A percentile compares a stretch with the other conserved stretches of the same genome.
These are phyloP conservation scores for Euproctis similis DNA, from an alignment of 2,888 invertebrate species.

Conservation along the genomic window DNA sequence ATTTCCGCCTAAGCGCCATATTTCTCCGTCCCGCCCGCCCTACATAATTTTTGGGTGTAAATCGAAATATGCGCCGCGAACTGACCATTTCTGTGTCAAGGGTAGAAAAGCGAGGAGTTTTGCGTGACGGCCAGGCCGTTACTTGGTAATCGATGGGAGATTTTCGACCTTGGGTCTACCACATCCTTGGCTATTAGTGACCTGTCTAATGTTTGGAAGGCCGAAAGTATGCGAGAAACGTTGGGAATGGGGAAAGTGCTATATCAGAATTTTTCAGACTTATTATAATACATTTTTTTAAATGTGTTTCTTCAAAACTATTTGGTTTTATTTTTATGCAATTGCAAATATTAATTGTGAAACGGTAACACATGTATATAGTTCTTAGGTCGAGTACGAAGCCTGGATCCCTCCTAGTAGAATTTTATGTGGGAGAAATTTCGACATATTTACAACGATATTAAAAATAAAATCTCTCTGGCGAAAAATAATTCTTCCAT, in stretches of 20 bases:
- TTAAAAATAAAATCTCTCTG: no score
- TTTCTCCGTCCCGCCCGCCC: conserved; percentile 35
- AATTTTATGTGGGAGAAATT: no score
- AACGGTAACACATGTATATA: no score
- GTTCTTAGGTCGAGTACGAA: no score
- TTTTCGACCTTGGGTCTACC: conserved; percentile 63
- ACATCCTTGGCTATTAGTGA: conserved; percentile 57
- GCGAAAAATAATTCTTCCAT: no score
- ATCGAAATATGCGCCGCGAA: conserved; percentile 33
- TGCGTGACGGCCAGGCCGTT: conserved; percentile 52
- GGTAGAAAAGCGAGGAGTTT: conserved; percentile 57
- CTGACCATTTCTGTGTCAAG: conserved; percentile 70
- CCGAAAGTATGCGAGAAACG: conserved; percentile 19
- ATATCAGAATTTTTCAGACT: no score
- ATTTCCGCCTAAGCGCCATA: conserved; percentile 41
- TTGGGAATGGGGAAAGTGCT: conserved; percentile 17
- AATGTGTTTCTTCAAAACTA: no score
- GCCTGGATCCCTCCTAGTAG: no score
- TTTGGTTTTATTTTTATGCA: no score
- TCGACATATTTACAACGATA: no score
- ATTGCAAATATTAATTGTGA: no score
- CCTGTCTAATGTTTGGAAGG: conserved; percentile 50
- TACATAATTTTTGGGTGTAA: conserved; percentile 54
- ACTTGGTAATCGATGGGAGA: conserved; percentile 65
- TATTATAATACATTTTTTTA: no score